Percentiles rank a stretch among this genome's conserved stretches.
These are phyloP conservation scores for Mesorhabditis sp. DNA, from an alignment of 2,888 invertebrate species.

Conservation along the genomic window DNA sequence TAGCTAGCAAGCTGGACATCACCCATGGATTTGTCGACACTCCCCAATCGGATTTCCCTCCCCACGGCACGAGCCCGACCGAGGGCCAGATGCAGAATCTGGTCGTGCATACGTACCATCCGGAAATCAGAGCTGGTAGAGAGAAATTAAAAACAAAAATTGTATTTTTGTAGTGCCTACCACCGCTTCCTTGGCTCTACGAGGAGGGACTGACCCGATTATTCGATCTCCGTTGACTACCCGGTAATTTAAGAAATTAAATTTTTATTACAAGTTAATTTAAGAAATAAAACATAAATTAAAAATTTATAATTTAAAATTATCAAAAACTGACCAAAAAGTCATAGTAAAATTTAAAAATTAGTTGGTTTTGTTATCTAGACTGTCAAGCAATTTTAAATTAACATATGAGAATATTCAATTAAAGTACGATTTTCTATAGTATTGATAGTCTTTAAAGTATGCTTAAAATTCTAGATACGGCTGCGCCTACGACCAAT, in stretches of 20 bases:
- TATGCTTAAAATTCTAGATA: constrained; percentile 20
- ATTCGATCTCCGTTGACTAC: background rate
- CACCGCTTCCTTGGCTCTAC: background rate
- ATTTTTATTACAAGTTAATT: background rate
- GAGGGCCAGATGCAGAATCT: constrained; percentile 29
- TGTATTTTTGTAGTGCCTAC: background rate
- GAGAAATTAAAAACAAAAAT: background rate
- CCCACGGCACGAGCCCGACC: constrained; percentile 25
- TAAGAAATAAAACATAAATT: background rate
- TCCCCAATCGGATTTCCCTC: constrained; percentile 28
- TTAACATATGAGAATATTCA: too few relatives aligned
- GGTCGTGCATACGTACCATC: constrained; percentile 29
- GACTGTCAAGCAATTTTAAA: constrained; percentile 1
- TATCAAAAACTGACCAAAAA: background rate
- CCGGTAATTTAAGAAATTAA: background rate
- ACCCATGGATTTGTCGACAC: constrained; percentile 23
- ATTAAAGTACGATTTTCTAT: too few relatives aligned
- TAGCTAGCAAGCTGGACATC: constrained; percentile 19
- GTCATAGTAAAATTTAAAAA: background rate
- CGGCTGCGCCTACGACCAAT: constrained; percentile 32
- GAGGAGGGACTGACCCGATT: background rate
- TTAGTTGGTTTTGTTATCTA: constrained; percentile 10
- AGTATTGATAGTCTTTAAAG: too few relatives aligned
- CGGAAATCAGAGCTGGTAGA: constrained; percentile 28
- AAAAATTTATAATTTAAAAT: background rate